These are phyloP conservation scores for Oryzias curvinotus DNA, from an alignment of 2,113 vertebrate genomes.

Conservation along the genomic window DNA sequence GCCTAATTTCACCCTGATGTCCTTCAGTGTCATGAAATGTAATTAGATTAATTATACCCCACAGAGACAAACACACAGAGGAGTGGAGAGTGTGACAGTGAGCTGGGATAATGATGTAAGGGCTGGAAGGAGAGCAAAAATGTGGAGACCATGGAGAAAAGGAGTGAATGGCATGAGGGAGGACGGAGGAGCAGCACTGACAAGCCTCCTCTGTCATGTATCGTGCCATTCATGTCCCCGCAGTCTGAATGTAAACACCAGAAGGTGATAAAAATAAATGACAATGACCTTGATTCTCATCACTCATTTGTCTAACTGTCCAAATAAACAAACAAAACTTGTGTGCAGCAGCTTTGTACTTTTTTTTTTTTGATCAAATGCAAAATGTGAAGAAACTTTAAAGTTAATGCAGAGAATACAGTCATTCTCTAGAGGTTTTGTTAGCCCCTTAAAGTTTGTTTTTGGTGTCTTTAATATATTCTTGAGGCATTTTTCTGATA, in stretches of 20 bases:
- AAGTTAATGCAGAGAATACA: too few species aligned
- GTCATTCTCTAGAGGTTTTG: too few species aligned
- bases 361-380: too few species aligned
- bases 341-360: too few species aligned
- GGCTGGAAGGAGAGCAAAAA: constrained; percentile 47
- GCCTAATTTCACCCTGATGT: constrained; percentile 22
- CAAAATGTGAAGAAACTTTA: too few species aligned
- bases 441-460: too few species aligned
- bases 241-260: neutral
- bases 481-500: too few species aligned
- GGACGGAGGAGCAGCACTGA: constrained; percentile 14
- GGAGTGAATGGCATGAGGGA: constrained; percentile 43
- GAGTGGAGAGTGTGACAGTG: constrained; percentile 27
- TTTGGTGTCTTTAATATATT: too few species aligned
- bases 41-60: constrained; percentile 36
- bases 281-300: too few species aligned
- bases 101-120: constrained; percentile 41
- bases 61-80: constrained; percentile 17
- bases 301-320: too few species aligned
- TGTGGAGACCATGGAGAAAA: constrained; percentile 46
- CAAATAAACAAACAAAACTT: too few species aligned
- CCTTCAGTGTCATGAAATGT: constrained; percentile 27
- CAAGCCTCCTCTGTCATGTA: neutral
- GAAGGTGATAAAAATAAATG: too few species aligned
- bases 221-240: neutral